Base-by-base conservation (phyloP, 2,888 invertebrate species). In the Brachyptera risi region DNA sequence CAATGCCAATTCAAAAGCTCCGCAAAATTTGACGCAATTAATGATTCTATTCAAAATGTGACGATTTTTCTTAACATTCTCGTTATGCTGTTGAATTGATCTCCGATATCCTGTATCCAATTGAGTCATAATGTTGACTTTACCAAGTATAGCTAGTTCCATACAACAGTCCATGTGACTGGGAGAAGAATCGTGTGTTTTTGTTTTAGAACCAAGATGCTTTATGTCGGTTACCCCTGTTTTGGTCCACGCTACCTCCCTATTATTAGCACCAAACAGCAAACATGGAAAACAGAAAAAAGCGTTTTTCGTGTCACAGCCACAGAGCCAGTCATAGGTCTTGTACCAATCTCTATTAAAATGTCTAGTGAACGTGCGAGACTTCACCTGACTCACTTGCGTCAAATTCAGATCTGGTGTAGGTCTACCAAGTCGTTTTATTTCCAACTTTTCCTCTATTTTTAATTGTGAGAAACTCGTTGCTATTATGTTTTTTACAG, bases 11-110 rank as follows among this genome's bases (percentile, higher is more conserved):
- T 73, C 70, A 63, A 70, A 71, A n/a, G 63, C 65, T 4, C 69
- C 69, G 67, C 70, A 73, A 68, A 71, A 72, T 57, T 70, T 67
- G 17, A 73, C 67, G 62, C 69, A 71, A 50, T 71, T 61, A 15
- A 72, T 71, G 51, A 72, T 65, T 67, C 68, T 2, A 3, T 44
- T 44, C 21, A 44, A 44, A 21, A 44, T 44, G 44, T 44, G 44
- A 3, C 44, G 13, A 21, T 44, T 44, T 44, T 44, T 69, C 1
- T 66, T 62, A 15, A 71, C 69, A 37, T 67, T 24, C 57, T 63
- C 61, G 35, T 67, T 68, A 42, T 66, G 58, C 38, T 64, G 58
- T 49, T 58, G 7, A 7, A 67, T 67, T 44, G 59, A 51, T 21
- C 24, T 38, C 58, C 63, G 47, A 54, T 66, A 66, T 11, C 63